Conservation (phyloP, 2,888 invertebrate species). For the Campopleginae sp. region DNA sequence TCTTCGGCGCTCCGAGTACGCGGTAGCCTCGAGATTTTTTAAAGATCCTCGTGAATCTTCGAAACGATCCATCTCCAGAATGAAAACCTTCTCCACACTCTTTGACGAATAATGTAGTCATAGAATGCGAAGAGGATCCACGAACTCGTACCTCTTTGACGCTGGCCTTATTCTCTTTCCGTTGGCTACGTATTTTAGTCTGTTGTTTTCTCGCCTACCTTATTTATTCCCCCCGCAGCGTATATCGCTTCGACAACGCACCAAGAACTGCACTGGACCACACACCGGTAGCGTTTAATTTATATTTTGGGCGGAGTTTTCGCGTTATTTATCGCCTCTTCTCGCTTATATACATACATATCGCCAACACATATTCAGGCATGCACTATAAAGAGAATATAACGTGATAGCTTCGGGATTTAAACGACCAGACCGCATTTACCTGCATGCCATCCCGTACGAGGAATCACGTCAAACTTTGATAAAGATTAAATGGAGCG, state of each 20-base stretch:
- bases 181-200: neutral
- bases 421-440: constrained; percentile 49
- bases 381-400: constrained; percentile 9
- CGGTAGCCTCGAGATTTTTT: constrained; percentile 14
- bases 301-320: constrained; percentile 81
- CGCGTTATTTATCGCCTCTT: constrained; percentile 77
- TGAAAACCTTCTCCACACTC: neutral
- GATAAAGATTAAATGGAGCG: constrained; percentile 75
- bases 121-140: constrained; percentile 43
- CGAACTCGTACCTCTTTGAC: constrained; percentile 19
- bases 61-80: constrained; percentile 16
- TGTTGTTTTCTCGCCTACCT: constrained; percentile 32
- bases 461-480: constrained; percentile 60
- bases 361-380: constrained; percentile 7
- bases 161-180: constrained; percentile 8
- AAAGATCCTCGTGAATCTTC: constrained; percentile 46
- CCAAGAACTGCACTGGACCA: constrained; percentile 73
- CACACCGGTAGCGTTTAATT: constrained; percentile 82
- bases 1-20: neutral
- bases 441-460: constrained; percentile 55
- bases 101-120: constrained; percentile 54
- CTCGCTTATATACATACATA: constrained; percentile 26
- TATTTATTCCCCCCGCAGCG: constrained; percentile 43
- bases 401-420: constrained; percentile 41
- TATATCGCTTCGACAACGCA: constrained; percentile 54